Base-by-base conservation (phyloP, 2,888 invertebrate species). In the Hoplodrina ambigua region DNA sequence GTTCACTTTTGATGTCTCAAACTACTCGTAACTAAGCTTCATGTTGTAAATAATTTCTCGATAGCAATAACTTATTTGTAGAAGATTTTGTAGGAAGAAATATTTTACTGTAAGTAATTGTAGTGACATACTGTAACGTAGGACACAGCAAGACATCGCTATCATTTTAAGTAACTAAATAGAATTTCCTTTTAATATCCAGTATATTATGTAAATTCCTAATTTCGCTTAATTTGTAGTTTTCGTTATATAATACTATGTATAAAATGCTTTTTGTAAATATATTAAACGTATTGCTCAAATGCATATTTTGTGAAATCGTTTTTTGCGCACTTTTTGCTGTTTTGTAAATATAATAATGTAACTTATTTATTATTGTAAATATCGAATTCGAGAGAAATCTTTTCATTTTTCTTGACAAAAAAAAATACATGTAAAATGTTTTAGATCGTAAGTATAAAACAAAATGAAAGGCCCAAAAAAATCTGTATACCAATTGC, bases 241-340 rank as follows among this genome's bases (percentile, higher is more conserved):
- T 83, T 83, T 64, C 56, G 71, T 84, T 77, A 72, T 73, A 74
- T 73, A 86, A 86, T 80, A 86, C 82, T 88, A 82, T 91, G 86
- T 92, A 91, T 84, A 91, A 90, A 91, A 90, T 89, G 90, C 92
- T 94, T 93, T 92, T 90, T 94, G 93, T 94, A 94, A 93, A 94
- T 94, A 94, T 91, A 93, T 91, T 92, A 93, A 93, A 93, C 89
- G 91, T 95, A 94, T 94, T 95, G 95, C 95, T 95, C 95, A 95
- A 95, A 95, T 94, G 95, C 94, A 94, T 95, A 95, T 95, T 95
- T 95, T 95, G 94, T 95, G 95, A 95, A 91, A 92, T 93, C 92
- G 93, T 94, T 95, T 94, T 93, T 94, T 94, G 94, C 92, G 95
- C 95, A 95, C 95, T 95, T 92, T 94, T 95, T 94, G 95, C 95